Evolutionary conservation across 2,797 vertebrate genomes (phyloP).

Genomic region (Micrastur ruficollis): DNA sequence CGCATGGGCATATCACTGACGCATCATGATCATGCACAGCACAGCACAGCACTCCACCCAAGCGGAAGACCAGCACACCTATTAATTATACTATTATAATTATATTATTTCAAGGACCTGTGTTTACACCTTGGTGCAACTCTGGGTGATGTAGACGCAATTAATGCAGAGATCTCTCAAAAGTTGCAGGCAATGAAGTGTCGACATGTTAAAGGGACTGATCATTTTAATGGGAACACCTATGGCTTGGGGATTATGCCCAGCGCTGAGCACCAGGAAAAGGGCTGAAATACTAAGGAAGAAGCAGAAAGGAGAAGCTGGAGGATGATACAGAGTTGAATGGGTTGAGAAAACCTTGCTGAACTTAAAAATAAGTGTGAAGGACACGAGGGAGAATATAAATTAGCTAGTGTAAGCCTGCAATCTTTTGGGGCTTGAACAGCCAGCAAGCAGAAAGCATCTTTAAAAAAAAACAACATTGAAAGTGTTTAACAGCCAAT

Average conservation of each 20-base stretch:
- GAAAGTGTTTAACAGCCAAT: not conserved
- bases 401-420: not conserved
- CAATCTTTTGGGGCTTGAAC: not conserved
- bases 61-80: not conserved
- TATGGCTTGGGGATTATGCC: not conserved
- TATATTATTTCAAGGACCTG: not conserved
- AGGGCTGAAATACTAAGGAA: not conserved
- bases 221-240: not conserved
- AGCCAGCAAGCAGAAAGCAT: not conserved
- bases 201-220: not conserved
- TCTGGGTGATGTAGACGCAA: not conserved
- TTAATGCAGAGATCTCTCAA: not conserved
- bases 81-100: not conserved
- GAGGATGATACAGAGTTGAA: not conserved
- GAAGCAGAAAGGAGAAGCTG: not conserved
- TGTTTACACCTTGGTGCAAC: not conserved
- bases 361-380: not conserved
- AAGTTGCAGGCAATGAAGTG: not conserved
- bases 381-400: not conserved
- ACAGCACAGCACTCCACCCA: not conserved
- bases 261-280: not conserved
- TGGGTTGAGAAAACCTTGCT: not conserved
- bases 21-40: not conserved
- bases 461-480: not conserved
- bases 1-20: not conserved